Evolutionary conservation across 2,113 vertebrate species (phyloP), one percentile per base, ranked within the genome.

Genomic region (Cheilinus undulatus): DNA sequence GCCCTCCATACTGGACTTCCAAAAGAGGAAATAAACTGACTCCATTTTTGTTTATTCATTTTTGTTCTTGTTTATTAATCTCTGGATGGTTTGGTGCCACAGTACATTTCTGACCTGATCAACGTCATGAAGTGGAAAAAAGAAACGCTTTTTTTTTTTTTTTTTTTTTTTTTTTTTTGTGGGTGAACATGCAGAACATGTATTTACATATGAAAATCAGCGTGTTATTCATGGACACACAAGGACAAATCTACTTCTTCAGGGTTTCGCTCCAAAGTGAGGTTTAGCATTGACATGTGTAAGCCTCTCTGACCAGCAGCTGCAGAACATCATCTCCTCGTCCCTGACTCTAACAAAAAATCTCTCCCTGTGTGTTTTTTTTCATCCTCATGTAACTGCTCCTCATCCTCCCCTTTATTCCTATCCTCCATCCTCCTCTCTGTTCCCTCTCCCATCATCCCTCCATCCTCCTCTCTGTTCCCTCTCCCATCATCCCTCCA

Each of bases 281-380:
- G 69, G 20, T 65, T 58, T 54, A 58, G 36, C 34, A 12, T 7
- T 88, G 86, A 90, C 89, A 88, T 91, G 78, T 84, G 72, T 69
- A 40, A 84, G 53, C 78, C 76, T 86, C 86, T 80, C 54, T 83
- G 82, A 56, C 83, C 59, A 22, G 51, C 19, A 34, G 20, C 73
- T 59, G 48, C 42, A 58, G 26, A 48, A 60, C 60, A 51, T 64
- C 54, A 52, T 78, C 22, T 82, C 59, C 22, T 51, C 60, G 40
- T 34, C 32, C 11, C 32, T 34, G 32, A 34, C 32, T 59, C n/a
- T 76, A 76, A 86, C 65, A 26, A 43, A 60, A 0, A 24, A 12
- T 65, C 7, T 76, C 50, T 69, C 42, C 36, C 12, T 53, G 23
- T 66, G 12, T 54, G n/a, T n/a, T n/a, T n/a, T 69, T 34, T 12